Evolutionary conservation across 2,888 invertebrate genomes (phyloP).

Genomic region (Myathropa florea): DNA sequence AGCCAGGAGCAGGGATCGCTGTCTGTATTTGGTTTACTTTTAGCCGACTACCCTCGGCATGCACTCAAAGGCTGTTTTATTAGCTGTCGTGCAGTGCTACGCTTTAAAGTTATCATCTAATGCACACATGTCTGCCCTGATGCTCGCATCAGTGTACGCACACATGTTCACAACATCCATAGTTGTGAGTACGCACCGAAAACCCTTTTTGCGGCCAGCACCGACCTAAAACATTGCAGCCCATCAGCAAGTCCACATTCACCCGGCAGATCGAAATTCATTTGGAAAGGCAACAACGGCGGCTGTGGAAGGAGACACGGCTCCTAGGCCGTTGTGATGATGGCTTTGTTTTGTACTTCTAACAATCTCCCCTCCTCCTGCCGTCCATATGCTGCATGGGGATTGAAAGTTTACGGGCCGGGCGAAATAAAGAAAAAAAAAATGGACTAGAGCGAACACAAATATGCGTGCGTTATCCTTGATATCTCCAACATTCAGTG

Average conservation of each 20-base stretch:
- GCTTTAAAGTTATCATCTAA: slow-evolving; percentile 16
- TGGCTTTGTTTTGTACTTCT: slow-evolving; percentile 14
- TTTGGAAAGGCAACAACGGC: neutral
- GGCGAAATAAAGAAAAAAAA: slow-evolving; percentile 1
- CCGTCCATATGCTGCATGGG: neutral
- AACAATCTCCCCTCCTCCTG: neutral
- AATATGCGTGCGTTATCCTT: slow-evolving; percentile 42
- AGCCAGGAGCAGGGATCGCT: neutral
- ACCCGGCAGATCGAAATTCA: neutral
- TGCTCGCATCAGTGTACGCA: neutral
- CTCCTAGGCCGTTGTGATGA: slow-evolving; percentile 5
- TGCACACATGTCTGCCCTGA: neutral
- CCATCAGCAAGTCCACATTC: neutral
- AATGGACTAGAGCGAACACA: neutral
- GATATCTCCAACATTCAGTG: slow-evolving; percentile 3
- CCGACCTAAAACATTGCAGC: slow-evolving; percentile 1
- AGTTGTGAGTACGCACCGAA: slow-evolving; percentile 1
- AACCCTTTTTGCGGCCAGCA: slow-evolving; percentile 12
- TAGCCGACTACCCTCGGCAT: slow-evolving; percentile 20
- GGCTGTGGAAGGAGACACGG: neutral
- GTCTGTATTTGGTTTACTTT: slow-evolving; percentile 55
- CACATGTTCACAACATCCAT: neutral
- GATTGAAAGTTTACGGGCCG: slow-evolving; percentile 6
- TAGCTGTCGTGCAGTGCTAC: neutral
- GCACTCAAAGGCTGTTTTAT: slow-evolving; percentile 28